phyloP scores from a whole-genome alignment of 2,888 invertebrate genomes.

The Rhorus exstirpatorius region DNA sequence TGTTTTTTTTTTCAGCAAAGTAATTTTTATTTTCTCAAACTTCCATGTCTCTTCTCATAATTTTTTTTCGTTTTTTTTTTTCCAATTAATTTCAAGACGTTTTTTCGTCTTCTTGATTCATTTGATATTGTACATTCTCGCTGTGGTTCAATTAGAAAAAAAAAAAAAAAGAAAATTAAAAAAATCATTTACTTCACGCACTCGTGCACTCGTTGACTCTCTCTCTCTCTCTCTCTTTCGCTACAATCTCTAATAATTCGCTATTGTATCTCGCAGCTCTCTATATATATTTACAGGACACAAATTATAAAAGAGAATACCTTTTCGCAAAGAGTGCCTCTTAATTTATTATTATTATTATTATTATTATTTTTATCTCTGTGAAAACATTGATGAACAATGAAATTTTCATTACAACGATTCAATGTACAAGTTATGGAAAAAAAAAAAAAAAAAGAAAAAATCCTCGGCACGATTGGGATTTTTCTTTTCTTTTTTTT shows the following conservation, averaged over 20 bases:
- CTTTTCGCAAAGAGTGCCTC: too few species aligned
- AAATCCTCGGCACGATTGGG: slow-evolving; percentile 74
- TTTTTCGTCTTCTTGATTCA: slow-evolving; percentile 25
- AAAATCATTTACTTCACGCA: slow-evolving; percentile 34
- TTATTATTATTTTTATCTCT: slow-evolving; percentile 12
- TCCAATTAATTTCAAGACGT: slow-evolving; percentile 61
- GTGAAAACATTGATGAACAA: slow-evolving; percentile 64
- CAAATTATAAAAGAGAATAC: slow-evolving; percentile 73
- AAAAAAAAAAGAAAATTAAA: slow-evolving; percentile 53
- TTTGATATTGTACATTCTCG: slow-evolving; percentile 68
- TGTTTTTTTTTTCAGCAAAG: slow-evolving; percentile 84
- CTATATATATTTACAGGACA: slow-evolving; percentile 58
- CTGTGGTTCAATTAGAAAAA: slow-evolving; percentile 43
- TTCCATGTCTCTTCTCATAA: slow-evolving; percentile 66
- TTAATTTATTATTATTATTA: slow-evolving; percentile 44
- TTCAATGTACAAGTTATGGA: slow-evolving; percentile 75
- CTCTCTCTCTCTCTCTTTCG: slow-evolving; percentile 32
- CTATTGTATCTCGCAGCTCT: slow-evolving; percentile 63
- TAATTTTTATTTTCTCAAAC: slow-evolving; percentile 81
- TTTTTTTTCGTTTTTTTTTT: too few species aligned
- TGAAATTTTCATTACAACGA: slow-evolving; percentile 69
- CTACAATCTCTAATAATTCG: slow-evolving; percentile 63
- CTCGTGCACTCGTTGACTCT: slow-evolving; percentile 51
- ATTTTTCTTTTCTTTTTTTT: neutral
- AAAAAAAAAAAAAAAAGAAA: too few species aligned